These are phyloP conservation scores for Magallana ariakensis DNA, from an alignment of 1,140 invertebrate species.

Conservation along the genomic window DNA sequence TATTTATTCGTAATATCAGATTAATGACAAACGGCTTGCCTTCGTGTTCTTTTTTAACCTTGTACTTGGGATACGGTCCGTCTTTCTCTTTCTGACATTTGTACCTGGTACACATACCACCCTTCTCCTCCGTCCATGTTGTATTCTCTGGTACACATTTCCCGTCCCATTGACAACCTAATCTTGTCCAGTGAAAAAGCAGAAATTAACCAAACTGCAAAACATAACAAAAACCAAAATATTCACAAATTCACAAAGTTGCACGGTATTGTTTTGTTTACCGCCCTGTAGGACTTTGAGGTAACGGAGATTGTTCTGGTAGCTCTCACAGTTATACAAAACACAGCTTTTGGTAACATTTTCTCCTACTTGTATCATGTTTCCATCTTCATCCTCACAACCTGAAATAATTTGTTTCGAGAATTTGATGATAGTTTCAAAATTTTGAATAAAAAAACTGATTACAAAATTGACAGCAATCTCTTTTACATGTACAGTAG, in stretches of 20 bases:
- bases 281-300: background rate
- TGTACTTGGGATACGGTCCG: background rate
- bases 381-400: conserved; percentile 24
- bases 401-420: background rate
- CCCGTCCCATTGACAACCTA: background rate
- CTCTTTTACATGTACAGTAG: background rate
- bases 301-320: background rate
- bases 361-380: conserved; percentile 27
- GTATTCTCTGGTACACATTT: conserved; percentile 1
- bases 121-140: background rate
- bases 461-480: no score
- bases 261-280: background rate
- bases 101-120: background rate
- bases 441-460: no score
- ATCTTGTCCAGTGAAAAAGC: background rate
- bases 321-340: background rate
- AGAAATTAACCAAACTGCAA: background rate
- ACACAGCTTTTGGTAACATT: background rate
- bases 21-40: background rate
- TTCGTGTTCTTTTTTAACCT: conserved; percentile 2
- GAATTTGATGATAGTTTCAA: no score
- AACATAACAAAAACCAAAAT: background rate
- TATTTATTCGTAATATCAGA: no score
- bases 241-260: background rate
- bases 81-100: background rate